Evolutionary conservation across 1,140 invertebrate species (phyloP), one percentile per base, ranked within the genome.

Genomic region (Drosophila neocordata): DNA sequence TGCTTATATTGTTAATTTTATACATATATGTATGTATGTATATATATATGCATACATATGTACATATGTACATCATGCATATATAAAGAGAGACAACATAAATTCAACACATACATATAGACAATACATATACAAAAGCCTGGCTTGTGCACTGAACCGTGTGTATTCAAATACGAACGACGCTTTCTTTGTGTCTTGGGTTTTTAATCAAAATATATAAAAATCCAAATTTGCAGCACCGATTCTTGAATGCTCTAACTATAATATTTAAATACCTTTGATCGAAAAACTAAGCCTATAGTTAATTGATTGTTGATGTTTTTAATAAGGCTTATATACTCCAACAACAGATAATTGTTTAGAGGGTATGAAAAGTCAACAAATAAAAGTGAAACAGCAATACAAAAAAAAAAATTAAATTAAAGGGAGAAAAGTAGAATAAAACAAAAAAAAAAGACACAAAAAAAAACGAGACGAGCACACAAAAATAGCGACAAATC

Each of bases 401-500:
- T 52, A 51, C 52, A 51, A 57, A 64, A 31, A 31, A 63, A 60
- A 67, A 38, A 71, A 9, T 48, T 37, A 69, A 66, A 18, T 22
- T 56, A 56, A 70, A 38, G 24, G 27, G 27, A 58, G 5, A 58
- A 62, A 72, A 73, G 63, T 58, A 59, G 48, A 66, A 65, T 59
- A 24, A 24, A 24, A 13, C 35, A 65, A 60, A 48, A 69, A 37
- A 53, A 53, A 61, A 69, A 15, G 62, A 57, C 38, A 65, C 57
- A 37, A 61, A 79, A 73, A 84, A 82, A 73, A 84, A 82, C 69
- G 65, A 87, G 62, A 66, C 58, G 71, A 85, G 73, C 80, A 81
- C 73, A 82, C 82, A 53, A 81, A 82, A 82, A 82, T 82, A 82
- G 61, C 73, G 77, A 77, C 80, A 82, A 87, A 87, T 87, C 82